Percentiles rank a stretch among this genome's conserved stretches.
Conservation (phyloP, 2,113 vertebrate genomes). For the Triplophysa dalaica region DNA sequence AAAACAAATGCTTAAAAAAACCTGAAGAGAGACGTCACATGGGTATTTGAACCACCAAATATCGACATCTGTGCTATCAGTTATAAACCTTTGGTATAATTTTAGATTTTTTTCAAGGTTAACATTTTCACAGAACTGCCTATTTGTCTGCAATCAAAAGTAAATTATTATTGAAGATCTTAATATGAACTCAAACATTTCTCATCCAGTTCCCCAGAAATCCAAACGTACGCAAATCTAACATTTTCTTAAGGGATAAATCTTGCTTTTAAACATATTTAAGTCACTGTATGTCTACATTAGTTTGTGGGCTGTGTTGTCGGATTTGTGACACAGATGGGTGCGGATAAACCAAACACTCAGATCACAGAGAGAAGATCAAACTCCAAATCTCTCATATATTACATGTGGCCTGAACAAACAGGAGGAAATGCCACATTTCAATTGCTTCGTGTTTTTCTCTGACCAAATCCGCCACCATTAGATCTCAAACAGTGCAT, state of each 20-base stretch:
- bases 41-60: too few relatives aligned
- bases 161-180: too few relatives aligned
- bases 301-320: background rate
- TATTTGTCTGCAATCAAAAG: too few relatives aligned
- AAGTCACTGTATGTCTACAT: background rate
- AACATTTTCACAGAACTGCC: too few relatives aligned
- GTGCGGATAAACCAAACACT: conserved; percentile 62
- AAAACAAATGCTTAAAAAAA: too few relatives aligned
- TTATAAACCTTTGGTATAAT: too few relatives aligned
- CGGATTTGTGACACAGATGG: conserved; percentile 43
- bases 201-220: background rate
- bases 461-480: conserved; percentile 7
- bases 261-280: background rate
- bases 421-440: conserved; percentile 36
- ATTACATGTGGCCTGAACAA: conserved; percentile 64
- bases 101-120: too few relatives aligned
- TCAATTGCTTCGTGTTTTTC: background rate
- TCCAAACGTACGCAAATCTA: background rate
- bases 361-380: conserved; percentile 53
- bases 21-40: too few relatives aligned
- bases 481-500: background rate
- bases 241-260: background rate
- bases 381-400: conserved; percentile 71
- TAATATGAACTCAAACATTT: too few relatives aligned
- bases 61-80: too few relatives aligned